A percentile compares a stretch with the other conserved stretches of the same genome.
Conservation (phyloP, 1,140 invertebrate genomes). For the Globodera ellingtonae region DNA sequence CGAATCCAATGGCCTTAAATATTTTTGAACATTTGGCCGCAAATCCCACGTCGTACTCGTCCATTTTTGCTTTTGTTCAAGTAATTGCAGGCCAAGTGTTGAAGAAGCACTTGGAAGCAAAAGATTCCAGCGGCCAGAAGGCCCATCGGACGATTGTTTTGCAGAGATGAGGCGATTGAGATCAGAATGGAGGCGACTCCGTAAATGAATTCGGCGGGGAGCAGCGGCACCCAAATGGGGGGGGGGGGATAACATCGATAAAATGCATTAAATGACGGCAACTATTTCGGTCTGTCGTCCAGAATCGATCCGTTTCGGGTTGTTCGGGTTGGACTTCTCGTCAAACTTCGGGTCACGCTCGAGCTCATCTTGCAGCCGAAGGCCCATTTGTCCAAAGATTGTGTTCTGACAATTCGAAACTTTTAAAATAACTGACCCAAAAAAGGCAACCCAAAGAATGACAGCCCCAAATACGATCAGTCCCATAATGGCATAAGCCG, state of each 20-base stretch:
- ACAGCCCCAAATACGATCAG: constrained; percentile 27
- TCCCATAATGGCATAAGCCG: constrained; percentile 28
- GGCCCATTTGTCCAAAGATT: constrained; percentile 21
- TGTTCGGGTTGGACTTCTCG: not conserved
- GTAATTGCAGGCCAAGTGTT: constrained; percentile 16
- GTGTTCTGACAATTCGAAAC: constrained; percentile 6
- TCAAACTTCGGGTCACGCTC: not conserved
- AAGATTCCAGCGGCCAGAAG: constrained; percentile 22
- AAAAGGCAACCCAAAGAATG: constrained; percentile 12
- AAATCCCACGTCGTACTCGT: constrained; percentile 18
- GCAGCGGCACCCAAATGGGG: constrained; percentile 11
- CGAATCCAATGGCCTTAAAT: constrained; percentile 29
- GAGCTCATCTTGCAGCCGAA: not conserved
- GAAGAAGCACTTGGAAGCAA: constrained; percentile 21
- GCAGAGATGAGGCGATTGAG: constrained; percentile 26
- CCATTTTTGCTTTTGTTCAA: constrained; percentile 21
- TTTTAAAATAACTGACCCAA: not conserved
- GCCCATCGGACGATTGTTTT: constrained; percentile 33
- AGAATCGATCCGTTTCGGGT: constrained; percentile 6
- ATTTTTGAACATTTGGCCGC: not conserved
- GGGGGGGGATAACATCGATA: not conserved
- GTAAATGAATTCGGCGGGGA: constrained; percentile 20
- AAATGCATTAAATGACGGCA: not conserved
- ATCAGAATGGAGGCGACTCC: constrained; percentile 26
- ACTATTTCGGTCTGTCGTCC: constrained; percentile 11